phyloP scores from a whole-genome alignment of 2,113 vertebrate genomes.

The Bucco capensis region DNA sequence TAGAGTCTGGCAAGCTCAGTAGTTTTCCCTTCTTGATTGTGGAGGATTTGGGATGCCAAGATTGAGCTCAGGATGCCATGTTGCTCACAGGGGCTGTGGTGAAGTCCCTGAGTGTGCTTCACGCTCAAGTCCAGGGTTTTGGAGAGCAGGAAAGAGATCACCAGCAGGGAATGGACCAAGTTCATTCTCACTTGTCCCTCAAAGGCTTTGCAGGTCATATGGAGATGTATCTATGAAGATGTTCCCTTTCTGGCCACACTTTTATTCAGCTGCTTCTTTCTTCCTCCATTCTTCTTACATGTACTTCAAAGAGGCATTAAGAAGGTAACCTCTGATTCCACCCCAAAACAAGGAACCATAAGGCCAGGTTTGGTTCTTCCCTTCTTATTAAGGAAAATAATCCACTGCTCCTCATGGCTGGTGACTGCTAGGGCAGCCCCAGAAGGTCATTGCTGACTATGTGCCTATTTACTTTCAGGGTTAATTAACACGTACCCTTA shows the following conservation, averaged over 20 bases:
- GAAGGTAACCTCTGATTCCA: not conserved
- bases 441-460: not conserved
- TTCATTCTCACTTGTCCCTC: not conserved
- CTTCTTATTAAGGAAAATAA: not conserved
- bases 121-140: not conserved
- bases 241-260: not conserved
- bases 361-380: not conserved
- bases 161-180: not conserved
- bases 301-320: not conserved
- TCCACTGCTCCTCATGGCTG: not conserved
- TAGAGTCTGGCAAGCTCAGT: not conserved
- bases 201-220: not conserved
- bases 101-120: not conserved
- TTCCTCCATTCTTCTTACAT: not conserved
- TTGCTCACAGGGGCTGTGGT: accelerated
- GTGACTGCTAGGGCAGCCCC: not conserved
- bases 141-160: not conserved
- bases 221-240: not conserved
- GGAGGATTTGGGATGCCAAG: not conserved
- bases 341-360: not conserved
- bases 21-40: not conserved
- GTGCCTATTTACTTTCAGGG: not conserved
- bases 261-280: not conserved
- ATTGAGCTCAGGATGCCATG: not conserved
- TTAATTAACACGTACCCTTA: not conserved